Conservation (phyloP, 2,113 vertebrate species). For the Sphaerodactylus townsendi region DNA sequence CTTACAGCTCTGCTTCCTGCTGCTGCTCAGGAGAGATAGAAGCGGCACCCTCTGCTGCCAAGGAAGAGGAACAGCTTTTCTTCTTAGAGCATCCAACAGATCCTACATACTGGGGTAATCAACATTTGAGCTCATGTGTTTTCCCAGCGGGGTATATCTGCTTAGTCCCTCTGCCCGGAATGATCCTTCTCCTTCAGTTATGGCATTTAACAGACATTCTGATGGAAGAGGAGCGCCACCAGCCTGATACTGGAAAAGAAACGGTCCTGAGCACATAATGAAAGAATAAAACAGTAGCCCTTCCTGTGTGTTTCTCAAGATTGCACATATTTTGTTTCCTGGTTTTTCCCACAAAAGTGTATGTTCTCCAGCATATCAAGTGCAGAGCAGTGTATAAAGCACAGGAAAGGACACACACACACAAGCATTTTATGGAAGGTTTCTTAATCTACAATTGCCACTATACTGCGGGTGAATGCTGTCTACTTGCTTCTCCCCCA, state of each 20-base stretch:
- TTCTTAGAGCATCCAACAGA: slow-evolving; percentile 33
- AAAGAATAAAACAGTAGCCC: neutral
- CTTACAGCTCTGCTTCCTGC: slow-evolving; percentile 50
- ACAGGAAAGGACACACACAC: slow-evolving; percentile 22
- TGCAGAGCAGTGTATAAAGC: slow-evolving; percentile 43
- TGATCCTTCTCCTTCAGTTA: neutral
- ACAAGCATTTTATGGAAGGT: slow-evolving; percentile 31
- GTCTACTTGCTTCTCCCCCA: neutral
- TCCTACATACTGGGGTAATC: slow-evolving; percentile 35
- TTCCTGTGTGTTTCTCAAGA: neutral
- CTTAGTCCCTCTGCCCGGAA: neutral
- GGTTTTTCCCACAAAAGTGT: neutral
- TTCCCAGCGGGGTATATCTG: neutral
- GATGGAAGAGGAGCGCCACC: neutral
- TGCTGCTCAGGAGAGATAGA: neutral
- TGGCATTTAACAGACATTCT: neutral
- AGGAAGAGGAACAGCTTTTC: slow-evolving; percentile 41
- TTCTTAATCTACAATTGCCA: neutral
- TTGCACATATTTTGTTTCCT: neutral
- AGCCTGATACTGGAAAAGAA: neutral
- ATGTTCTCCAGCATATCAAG: neutral
- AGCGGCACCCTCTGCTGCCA: slow-evolving; percentile 34
- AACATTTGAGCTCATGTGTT: slow-evolving; percentile 35
- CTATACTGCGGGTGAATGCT: slow-evolving; percentile 28
- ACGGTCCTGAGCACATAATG: neutral